These are phyloP conservation scores for Camponotus pennsylvanicus DNA, from an alignment of 1,140 invertebrate genomes.

Conservation along the genomic window DNA sequence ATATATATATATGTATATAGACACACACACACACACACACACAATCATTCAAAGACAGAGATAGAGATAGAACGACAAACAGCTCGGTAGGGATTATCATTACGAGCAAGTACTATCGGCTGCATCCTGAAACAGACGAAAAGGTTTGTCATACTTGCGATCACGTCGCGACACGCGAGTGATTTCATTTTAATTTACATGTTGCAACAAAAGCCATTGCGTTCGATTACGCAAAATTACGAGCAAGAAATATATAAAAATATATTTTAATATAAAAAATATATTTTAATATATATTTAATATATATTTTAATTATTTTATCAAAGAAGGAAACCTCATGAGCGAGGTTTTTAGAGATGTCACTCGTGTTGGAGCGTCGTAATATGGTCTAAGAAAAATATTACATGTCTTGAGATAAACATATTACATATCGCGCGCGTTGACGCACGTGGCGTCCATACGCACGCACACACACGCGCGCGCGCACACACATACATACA, in stretches of 20 bases:
- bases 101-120: slow-evolving; percentile 78
- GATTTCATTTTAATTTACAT: neutral
- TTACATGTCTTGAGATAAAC: slow-evolving; percentile 35
- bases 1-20: slow-evolving; percentile 58
- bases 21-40: slow-evolving; percentile 54
- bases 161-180: slow-evolving; percentile 49
- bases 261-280: neutral
- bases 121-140: slow-evolving; percentile 85
- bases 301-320: neutral
- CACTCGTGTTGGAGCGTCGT: slow-evolving; percentile 24
- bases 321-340: neutral
- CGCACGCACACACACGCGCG: slow-evolving; percentile 35
- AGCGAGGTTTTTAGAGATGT: too few species aligned
- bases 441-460: slow-evolving; percentile 39
- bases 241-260: neutral
- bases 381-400: slow-evolving; percentile 38
- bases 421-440: slow-evolving; percentile 57
- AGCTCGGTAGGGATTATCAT: slow-evolving; percentile 67
- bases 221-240: neutral
- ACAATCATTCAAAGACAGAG: slow-evolving; percentile 59
- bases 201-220: neutral
- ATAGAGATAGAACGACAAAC: slow-evolving; percentile 67
- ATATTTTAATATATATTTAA: too few species aligned
- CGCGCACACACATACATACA: slow-evolving; percentile 69
- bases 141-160: slow-evolving; percentile 76